Conservation (phyloP, 30 jellyfish, hydroid and myxozoan species). For the Hydra vulgaris region DNA sequence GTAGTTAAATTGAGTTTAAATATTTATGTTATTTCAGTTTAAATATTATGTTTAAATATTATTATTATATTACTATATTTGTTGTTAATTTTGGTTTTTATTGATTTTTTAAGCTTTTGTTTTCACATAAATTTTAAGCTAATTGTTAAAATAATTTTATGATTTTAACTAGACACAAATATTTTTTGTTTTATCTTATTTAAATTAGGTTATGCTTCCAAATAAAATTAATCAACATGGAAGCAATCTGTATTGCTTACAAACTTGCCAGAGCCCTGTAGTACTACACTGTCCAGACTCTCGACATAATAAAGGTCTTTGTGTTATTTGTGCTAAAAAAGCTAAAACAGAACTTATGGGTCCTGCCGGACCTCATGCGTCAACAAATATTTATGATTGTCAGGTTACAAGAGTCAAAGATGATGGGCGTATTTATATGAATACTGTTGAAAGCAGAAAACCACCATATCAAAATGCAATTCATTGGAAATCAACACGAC, state of each 20-base stretch:
- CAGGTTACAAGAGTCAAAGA: background rate
- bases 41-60: too few species aligned
- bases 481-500: constrained; percentile 17
- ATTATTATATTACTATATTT: too few species aligned
- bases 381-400: constrained; percentile 16
- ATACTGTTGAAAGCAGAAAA: background rate
- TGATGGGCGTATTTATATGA: constrained; percentile 19
- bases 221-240: background rate
- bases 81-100: too few species aligned
- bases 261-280: background rate
- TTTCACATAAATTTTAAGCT: too few species aligned
- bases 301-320: constrained; percentile 1
- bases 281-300: constrained; percentile 5
- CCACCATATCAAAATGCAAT: constrained; percentile 16
- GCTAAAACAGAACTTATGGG: constrained; percentile 1
- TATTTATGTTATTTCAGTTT: too few species aligned
- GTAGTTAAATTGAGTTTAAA: too few species aligned
- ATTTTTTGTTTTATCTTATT: too few species aligned
- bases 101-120: too few species aligned
- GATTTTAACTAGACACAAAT: too few species aligned
- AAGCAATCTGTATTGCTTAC: background rate
- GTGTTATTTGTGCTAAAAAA: background rate
- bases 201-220: background rate
- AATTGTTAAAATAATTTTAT: too few species aligned
- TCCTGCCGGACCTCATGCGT: constrained; percentile 12